Percentiles rank a stretch among this genome's conserved stretches.
Evolutionary conservation across 2,888 invertebrate species (phyloP).

Genomic region (Sesia apiformis): DNA sequence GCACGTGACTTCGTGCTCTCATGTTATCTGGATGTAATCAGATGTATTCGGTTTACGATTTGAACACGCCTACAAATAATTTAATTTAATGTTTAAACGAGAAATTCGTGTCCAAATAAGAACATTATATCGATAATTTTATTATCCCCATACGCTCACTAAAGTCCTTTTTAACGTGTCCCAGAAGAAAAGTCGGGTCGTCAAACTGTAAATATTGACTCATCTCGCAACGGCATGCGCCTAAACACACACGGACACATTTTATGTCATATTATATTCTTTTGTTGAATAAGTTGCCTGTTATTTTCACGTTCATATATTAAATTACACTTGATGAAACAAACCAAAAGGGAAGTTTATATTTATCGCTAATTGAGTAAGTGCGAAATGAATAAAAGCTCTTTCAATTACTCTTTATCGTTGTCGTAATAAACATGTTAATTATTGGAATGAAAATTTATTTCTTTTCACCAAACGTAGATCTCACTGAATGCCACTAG

Average conservation of each 20-base stretch:
- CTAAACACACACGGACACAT: conserved; percentile 30
- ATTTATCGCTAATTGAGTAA: no score
- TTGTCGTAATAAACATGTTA: no score
- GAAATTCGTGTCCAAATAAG: background rate
- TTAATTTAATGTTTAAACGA: background rate
- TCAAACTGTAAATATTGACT: conserved; percentile 63
- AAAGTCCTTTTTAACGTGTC: background rate
- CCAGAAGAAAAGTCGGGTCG: conserved; percentile 36
- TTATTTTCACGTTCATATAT: no score
- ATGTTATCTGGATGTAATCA: conserved; percentile 37
- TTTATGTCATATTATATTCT: background rate
- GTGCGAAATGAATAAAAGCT: no score
- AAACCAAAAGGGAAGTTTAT: no score
- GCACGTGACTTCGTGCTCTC: conserved; percentile 49
- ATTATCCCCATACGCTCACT: background rate
- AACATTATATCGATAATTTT: background rate
- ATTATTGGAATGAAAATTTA: no score
- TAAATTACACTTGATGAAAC: no score
- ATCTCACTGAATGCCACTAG: no score
- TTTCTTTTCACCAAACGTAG: no score
- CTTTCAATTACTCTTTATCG: no score
- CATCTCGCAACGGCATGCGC: conserved; percentile 45
- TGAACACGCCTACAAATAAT: conserved; percentile 6
- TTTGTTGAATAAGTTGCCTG: no score
- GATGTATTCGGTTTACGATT: conserved; percentile 28